A percentile compares a stretch with the other conserved stretches of the same genome.
Evolutionary conservation across 2,888 invertebrate species (phyloP).

Genomic region (Cylloceria caligata): DNA sequence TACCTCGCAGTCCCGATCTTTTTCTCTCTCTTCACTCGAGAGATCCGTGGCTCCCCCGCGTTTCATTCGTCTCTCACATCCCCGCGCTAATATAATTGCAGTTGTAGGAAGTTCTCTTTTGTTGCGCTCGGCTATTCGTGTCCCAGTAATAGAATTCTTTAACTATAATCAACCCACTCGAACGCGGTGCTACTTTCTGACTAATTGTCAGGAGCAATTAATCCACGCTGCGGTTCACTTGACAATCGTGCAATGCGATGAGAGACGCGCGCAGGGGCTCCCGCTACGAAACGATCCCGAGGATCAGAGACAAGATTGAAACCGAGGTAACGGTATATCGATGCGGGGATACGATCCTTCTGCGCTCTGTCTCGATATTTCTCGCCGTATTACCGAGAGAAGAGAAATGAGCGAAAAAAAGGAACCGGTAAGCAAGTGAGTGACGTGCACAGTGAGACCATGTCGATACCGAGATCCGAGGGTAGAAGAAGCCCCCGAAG

Average conservation of each 20-base stretch:
- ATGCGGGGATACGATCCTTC: constrained; percentile 20
- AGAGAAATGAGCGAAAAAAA: constrained; percentile 19
- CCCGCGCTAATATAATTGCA: not conserved
- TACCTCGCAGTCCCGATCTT: constrained; percentile 51
- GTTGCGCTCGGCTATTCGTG: constrained; percentile 25
- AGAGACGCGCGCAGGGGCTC: not conserved
- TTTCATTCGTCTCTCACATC: constrained; percentile 43
- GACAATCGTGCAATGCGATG: constrained; percentile 11
- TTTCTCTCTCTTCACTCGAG: constrained; percentile 12
- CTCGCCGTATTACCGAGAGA: not conserved
- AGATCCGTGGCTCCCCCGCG: constrained; percentile 32
- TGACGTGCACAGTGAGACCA: constrained; percentile 10
- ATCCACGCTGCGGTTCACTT: constrained; percentile 49
- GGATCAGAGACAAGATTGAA: constrained; percentile 43
- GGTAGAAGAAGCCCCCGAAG: constrained; percentile 61
- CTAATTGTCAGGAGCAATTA: constrained; percentile 57
- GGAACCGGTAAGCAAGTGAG: not conserved
- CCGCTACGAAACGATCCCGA: constrained; percentile 7
- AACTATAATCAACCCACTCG: not conserved
- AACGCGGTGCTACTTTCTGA: constrained; percentile 11
- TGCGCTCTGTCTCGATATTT: not conserved
- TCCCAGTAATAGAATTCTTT: constrained; percentile 35
- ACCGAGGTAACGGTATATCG: constrained; percentile 54
- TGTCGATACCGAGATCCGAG: constrained; percentile 43
- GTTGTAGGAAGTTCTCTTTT: constrained; percentile 60